Evolutionary conservation across 2,888 invertebrate genomes (phyloP), one percentile per base, ranked within the genome.

Genomic region (Cenopis cana): DNA sequence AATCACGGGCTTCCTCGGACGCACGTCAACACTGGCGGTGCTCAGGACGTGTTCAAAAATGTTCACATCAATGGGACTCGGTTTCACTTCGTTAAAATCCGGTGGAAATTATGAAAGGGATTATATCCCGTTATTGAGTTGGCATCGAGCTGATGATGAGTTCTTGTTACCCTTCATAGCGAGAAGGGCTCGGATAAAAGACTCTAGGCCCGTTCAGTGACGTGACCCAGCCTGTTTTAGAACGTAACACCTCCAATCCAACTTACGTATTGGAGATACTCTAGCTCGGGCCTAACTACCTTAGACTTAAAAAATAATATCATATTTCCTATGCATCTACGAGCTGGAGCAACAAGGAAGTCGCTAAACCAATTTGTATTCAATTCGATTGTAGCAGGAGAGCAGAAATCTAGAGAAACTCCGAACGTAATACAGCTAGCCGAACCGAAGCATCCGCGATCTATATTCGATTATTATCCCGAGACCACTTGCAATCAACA

Each of bases 401-500:
- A 41, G 14, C 14, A 41, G 12, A 12, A n/a, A n/a, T 1, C 5
- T 14, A 12, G 14, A 12, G 14, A 5, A 14, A 14, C 24, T 41
- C 14, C 41, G 5, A 41, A 1, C 4, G 12, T 41, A 41, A 41
- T 41, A 14, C 41, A 41, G 38, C 1, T 38, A 38, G 38, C 12
- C 2, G 14, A 38, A 38, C 12, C 2, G 14, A 38, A 38, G 38
- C 5, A 14, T 14, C 12, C 54, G 20, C 41, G n/a, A 49, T 49
- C 17, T 12, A 17, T 46, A 29, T 10, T 29, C 29, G 60, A 29
- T 17, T 61, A 49, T 61, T 49, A 49, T 36, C 41, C 29, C 36
- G n/a, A 41, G 14, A 56, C 46, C 49, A 20, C 54, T 8, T 41
- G 52, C 52, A 20, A 29, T 68, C 59, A 68, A 59, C 41, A 68